These are phyloP conservation scores for Conops quadrifasciatus DNA, from an alignment of 2,888 invertebrate genomes.

Conservation along the genomic window DNA sequence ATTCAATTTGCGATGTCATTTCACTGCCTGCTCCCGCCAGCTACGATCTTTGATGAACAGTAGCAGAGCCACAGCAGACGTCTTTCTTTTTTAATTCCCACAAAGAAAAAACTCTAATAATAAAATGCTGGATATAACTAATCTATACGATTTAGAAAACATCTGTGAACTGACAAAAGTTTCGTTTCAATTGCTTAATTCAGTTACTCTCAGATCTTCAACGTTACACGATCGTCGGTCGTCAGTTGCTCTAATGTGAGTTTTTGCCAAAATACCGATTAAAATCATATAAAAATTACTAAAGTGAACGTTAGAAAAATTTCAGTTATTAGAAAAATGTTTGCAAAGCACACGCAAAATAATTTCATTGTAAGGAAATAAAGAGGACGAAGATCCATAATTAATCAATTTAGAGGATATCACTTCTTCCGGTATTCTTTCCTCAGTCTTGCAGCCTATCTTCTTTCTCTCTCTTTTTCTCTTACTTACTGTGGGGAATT, in stretches of 20 bases:
- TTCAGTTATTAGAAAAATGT: too few species aligned
- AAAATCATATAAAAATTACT: conserved; percentile 15
- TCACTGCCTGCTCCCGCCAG: neutral
- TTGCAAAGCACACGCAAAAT: too few species aligned
- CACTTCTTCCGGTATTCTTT: too few species aligned
- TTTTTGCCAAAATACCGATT: conserved; percentile 6
- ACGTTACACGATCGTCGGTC: conserved; percentile 31
- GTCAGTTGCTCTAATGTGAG: neutral
- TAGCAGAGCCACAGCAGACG: neutral
- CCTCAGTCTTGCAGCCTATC: too few species aligned
- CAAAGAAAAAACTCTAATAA: conserved; percentile 10
- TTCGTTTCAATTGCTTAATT: conserved; percentile 46
- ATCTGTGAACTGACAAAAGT: conserved; percentile 46
- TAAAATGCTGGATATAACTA: neutral
- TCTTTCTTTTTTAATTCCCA: conserved; percentile 5
- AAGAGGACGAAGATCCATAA: too few species aligned
- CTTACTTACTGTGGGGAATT: too few species aligned
- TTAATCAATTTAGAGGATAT: too few species aligned
- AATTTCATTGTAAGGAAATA: too few species aligned
- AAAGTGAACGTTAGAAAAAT: too few species aligned
- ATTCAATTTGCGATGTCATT: too few species aligned
- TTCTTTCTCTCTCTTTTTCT: too few species aligned
- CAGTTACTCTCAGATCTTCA: conserved; percentile 47
- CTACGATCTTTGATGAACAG: neutral
- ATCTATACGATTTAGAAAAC: conserved; percentile 12